phyloP scores from a whole-genome alignment of 2,888 invertebrate species.

The Merodon equestris region DNA sequence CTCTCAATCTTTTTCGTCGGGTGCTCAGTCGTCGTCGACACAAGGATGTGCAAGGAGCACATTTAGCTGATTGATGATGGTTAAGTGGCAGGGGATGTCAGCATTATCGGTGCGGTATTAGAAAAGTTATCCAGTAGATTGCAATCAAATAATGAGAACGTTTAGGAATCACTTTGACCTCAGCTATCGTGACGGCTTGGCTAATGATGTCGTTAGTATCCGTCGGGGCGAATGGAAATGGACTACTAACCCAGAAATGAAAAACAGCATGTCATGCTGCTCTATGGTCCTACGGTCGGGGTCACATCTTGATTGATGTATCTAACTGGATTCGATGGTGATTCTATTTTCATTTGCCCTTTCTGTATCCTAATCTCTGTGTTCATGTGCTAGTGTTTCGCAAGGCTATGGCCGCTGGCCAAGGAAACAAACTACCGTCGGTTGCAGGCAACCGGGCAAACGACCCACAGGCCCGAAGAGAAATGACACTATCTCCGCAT shows the following conservation, averaged over 20 bases:
- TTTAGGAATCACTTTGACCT: slow-evolving; percentile 66
- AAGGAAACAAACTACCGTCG: slow-evolving; percentile 46
- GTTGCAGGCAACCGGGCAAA: slow-evolving; percentile 17
- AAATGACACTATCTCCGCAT: slow-evolving; percentile 57
- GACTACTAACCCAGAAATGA: slow-evolving; percentile 55
- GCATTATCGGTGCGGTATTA: slow-evolving; percentile 65
- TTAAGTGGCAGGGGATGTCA: slow-evolving; percentile 68
- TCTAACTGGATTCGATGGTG: no score
- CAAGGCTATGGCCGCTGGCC: slow-evolving; percentile 49
- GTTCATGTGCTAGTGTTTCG: no score
- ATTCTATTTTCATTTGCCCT: no score
- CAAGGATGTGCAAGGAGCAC: slow-evolving; percentile 62
- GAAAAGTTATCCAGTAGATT: slow-evolving; percentile 63
- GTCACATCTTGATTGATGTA: no score
- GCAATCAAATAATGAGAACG: slow-evolving; percentile 68
- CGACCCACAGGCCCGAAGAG: slow-evolving; percentile 12
- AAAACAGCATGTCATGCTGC: slow-evolving; percentile 1
- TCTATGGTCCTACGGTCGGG: no score
- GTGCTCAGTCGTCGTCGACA: background rate
- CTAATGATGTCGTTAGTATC: slow-evolving; percentile 62
- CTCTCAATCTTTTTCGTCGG: slow-evolving; percentile 11
- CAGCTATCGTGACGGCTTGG: slow-evolving; percentile 54
- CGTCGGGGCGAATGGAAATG: slow-evolving; percentile 44
- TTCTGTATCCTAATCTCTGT: no score
- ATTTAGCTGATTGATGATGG: slow-evolving; percentile 67